Evolutionary conservation across 2,888 invertebrate genomes (phyloP).

Genomic region (Eledona agricola): DNA sequence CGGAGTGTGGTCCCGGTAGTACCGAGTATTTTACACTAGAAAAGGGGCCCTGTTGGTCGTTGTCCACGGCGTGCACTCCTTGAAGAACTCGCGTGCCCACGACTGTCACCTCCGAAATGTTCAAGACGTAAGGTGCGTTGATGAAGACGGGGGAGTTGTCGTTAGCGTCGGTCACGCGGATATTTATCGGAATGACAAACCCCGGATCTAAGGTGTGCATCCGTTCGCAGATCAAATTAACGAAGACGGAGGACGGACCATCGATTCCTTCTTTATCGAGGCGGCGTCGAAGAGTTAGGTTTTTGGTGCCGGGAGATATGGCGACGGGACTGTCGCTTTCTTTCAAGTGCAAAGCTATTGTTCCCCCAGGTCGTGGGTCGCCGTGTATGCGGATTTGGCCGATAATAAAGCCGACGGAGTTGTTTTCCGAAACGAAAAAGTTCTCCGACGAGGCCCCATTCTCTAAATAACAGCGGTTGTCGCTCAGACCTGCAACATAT

Average conservation of each 20-base stretch:
- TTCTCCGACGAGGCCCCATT: slow-evolving; percentile 91
- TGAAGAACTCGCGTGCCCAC: slow-evolving; percentile 78
- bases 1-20: slow-evolving; percentile 79
- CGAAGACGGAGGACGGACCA: slow-evolving; percentile 86
- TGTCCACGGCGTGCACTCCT: slow-evolving; percentile 75
- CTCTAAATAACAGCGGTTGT: slow-evolving; percentile 89
- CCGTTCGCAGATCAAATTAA: slow-evolving; percentile 86
- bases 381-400: slow-evolving; percentile 85
- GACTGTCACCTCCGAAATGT: slow-evolving; percentile 84
- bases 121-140: slow-evolving; percentile 82
- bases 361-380: slow-evolving; percentile 78
- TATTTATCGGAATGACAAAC: slow-evolving; percentile 82
- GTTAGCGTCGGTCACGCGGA: slow-evolving; percentile 89
- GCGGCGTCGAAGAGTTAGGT: slow-evolving; percentile 78
- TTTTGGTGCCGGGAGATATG: slow-evolving; percentile 80
- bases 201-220: slow-evolving; percentile 72
- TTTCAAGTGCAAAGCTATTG: slow-evolving; percentile 80
- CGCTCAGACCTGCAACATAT: slow-evolving; percentile 70
- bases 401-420: slow-evolving; percentile 79
- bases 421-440: slow-evolving; percentile 89
- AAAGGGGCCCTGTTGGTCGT: slow-evolving; percentile 88
- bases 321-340: slow-evolving; percentile 82
- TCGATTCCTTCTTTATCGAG: slow-evolving; percentile 86
- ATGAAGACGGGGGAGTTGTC: slow-evolving; percentile 88
- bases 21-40: slow-evolving; percentile 87